Evolutionary conservation across 2,888 invertebrate species (phyloP).

Genomic region (Alitta virens): DNA sequence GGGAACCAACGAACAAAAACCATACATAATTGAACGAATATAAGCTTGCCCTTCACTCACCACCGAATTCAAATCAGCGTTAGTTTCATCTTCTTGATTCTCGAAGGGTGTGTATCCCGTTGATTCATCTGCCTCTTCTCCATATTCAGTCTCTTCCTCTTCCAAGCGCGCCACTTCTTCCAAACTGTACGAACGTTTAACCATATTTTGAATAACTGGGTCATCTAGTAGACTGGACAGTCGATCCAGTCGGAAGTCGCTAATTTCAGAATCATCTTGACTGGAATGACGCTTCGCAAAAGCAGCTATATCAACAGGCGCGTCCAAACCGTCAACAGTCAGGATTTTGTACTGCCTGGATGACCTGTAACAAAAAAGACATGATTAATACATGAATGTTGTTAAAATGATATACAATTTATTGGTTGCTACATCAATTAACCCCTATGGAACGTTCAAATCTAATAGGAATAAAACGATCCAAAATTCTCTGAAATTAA

Average conservation of each 20-base stretch:
- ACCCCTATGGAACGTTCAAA: too few relatives aligned
- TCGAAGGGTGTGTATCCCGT: not conserved
- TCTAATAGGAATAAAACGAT: too few relatives aligned
- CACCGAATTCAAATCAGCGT: too few relatives aligned
- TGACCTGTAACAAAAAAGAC: too few relatives aligned
- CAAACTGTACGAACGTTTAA: conserved; percentile 48
- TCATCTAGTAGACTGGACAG: conserved; percentile 68
- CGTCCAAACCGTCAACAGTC: conserved; percentile 8
- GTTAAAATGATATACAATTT: too few relatives aligned
- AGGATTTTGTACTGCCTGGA: conserved; percentile 23
- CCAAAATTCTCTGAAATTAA: too few relatives aligned
- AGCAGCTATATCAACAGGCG: not conserved
- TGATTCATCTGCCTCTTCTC: not conserved
- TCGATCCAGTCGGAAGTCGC: conserved; percentile 46
- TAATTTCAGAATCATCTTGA: conserved; percentile 35
- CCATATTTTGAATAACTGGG: conserved; percentile 47
- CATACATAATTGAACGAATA: too few relatives aligned
- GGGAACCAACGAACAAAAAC: too few relatives aligned
- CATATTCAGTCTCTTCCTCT: conserved; percentile 2
- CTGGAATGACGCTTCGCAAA: conserved; percentile 3
- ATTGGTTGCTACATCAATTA: too few relatives aligned
- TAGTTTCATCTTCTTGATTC: too few relatives aligned
- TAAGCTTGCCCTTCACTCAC: too few relatives aligned
- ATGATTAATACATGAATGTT: too few relatives aligned
- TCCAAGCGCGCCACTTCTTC: conserved; percentile 32